Percentiles rank a stretch among this genome's conserved stretches.
Conservation (phyloP, 2,888 invertebrate genomes). For the Harmothoe impar region DNA sequence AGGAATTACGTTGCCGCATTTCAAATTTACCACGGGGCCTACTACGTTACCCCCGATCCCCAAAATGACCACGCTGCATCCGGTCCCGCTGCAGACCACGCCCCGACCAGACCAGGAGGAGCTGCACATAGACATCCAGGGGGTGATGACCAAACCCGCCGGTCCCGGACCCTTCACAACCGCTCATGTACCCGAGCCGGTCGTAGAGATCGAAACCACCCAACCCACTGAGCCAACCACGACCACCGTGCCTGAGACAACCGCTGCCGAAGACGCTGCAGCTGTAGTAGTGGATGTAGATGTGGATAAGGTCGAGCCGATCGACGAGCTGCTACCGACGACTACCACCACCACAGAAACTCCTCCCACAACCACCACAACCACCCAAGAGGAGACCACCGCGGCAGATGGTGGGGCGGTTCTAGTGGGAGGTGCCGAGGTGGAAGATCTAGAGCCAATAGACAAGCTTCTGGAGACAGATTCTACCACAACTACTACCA, state of each 20-base stretch:
- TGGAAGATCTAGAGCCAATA: not conserved
- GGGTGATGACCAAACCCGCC: not conserved
- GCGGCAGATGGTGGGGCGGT: not conserved
- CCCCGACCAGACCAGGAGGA: not conserved
- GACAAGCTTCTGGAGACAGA: no score
- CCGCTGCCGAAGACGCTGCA: not conserved
- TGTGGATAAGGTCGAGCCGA: not conserved
- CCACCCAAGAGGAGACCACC: not conserved
- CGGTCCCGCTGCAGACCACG: not conserved
- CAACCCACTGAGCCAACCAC: not conserved
- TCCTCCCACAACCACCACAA: not conserved
- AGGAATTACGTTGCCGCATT: not conserved
- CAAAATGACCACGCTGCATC: not conserved
- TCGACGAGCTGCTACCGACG: not conserved
- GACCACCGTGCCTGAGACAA: not conserved
- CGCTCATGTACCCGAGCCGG: not conserved
- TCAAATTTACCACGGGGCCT: slow-evolving; percentile 3
- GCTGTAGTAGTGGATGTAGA: not conserved
- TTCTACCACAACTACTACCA: no score
- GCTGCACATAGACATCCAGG: not conserved
- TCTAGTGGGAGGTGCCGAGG: not conserved
- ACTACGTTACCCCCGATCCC: slow-evolving; percentile 35
- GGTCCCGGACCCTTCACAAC: not conserved
- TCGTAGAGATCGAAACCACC: not conserved
- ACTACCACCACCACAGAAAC: not conserved